Evolutionary conservation across 2,113 vertebrate genomes (phyloP).

Genomic region (Amphiprion percula): DNA sequence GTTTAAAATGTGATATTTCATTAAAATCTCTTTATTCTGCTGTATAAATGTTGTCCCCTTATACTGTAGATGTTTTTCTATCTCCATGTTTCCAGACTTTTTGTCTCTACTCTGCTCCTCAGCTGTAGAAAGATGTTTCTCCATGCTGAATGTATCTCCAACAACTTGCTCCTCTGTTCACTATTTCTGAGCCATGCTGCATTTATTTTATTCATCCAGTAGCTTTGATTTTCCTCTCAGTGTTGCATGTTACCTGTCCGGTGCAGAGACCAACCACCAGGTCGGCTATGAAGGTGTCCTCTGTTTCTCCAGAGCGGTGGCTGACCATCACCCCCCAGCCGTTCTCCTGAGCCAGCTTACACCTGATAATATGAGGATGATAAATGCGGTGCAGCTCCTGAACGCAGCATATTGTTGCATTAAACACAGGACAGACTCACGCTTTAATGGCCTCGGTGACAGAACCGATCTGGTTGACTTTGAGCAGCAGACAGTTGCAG

Average conservation of each 20-base stretch:
- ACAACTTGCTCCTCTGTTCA: too few species aligned
- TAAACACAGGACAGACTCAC: conserved; percentile 81
- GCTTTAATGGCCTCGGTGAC: conserved; percentile 94
- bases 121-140: too few species aligned
- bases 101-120: too few species aligned
- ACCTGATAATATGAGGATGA: conserved; percentile 77
- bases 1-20: too few species aligned
- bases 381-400: background rate
- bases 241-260: conserved; percentile 87
- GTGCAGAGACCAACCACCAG: conserved; percentile 96
- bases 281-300: conserved; percentile 96
- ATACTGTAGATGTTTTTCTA: too few species aligned
- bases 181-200: too few species aligned
- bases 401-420: background rate
- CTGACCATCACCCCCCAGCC: conserved; percentile 98
- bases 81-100: too few species aligned
- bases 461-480: conserved; percentile 95
- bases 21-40: too few species aligned
- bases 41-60: too few species aligned
- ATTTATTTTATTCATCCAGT: too few species aligned
- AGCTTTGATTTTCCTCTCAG: too few species aligned
- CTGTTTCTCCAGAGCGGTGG: conserved; percentile 94
- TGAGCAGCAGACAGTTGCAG: conserved; percentile 94
- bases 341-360: conserved; percentile 95
- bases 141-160: too few species aligned